Evolutionary conservation across 2,113 vertebrate genomes (phyloP).

Genomic region (Gallinago undulata): DNA sequence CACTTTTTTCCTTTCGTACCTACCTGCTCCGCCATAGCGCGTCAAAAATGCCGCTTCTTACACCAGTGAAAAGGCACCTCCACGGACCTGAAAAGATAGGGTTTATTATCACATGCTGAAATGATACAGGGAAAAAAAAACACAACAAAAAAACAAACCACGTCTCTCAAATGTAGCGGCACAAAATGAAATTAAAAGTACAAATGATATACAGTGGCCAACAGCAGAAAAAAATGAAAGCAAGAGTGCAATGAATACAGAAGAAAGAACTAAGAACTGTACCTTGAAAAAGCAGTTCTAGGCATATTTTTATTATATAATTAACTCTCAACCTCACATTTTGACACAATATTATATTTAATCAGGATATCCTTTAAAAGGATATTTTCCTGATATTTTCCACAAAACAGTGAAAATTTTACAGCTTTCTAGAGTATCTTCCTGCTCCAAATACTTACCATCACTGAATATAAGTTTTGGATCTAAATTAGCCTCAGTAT

Average conservation of each 20-base stretch:
- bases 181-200: background rate
- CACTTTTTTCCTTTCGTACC: background rate
- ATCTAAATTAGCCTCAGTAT: background rate
- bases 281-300: background rate
- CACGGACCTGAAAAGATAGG: background rate
- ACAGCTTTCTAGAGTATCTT: background rate
- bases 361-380: background rate
- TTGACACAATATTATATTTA: background rate
- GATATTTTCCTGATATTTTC: too few species aligned
- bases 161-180: background rate
- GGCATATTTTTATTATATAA: background rate
- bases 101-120: background rate
- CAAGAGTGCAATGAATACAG: background rate
- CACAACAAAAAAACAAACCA: background rate
- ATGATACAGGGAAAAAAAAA: background rate
- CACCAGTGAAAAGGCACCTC: fast-evolving
- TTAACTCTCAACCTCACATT: background rate
- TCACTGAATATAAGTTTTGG: background rate
- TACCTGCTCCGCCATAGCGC: background rate
- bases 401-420: background rate
- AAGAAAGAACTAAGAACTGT: background rate
- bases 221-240: background rate
- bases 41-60: background rate
- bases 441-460: background rate
- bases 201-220: background rate